Evolutionary conservation across 2,888 invertebrate species (phyloP), one percentile per base, ranked within the genome.

Genomic region (Pomacea canaliculata): DNA sequence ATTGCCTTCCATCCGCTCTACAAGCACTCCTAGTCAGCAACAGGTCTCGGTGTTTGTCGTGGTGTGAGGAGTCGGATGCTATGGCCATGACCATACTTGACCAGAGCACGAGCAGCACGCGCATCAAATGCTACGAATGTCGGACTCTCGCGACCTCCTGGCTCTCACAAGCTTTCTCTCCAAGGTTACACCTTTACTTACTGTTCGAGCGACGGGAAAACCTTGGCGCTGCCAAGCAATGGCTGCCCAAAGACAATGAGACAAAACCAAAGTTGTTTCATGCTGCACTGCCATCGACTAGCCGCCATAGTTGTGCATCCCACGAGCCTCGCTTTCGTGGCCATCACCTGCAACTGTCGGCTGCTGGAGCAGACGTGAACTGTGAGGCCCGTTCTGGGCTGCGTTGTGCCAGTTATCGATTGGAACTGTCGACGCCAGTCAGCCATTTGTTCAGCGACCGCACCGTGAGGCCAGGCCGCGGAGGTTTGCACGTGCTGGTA

Each of bases 281-380:
- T 27, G 8, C 56, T 60, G 18, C 62, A 37, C 18, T 27, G 70
- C 46, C 65, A 49, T 27, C 51, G 62, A n/a, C 9, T n/a, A 16
- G 70, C 76, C 78, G 78, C 78, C 78, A 78, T 78, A 73, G 73
- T 78, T 73, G 76, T 71, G 69, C 65, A 71, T 78, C 56, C 49
- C 49, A 56, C 3, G 56, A 72, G 78, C 78, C 78, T 78, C 76
- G 76, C n/a, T 78, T 62, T 76, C 72, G 46, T 48, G 49, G 48
- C 56, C 69, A 73, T 73, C 73, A 73, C 67, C 73, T 67, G 67
- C 51, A 27, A 63, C 23, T 19, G 19, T 63, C 63, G 51, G 63
- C 74, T 69, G 69, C 74, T 69, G 74, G 37, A 37, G 68, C 48
- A 56, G 67, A 51, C 18, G n/a, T 27, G 27, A 68, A 68, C 18